phyloP scores from a whole-genome alignment of 2,888 invertebrate species.

The Scaptomyza tumidula region DNA sequence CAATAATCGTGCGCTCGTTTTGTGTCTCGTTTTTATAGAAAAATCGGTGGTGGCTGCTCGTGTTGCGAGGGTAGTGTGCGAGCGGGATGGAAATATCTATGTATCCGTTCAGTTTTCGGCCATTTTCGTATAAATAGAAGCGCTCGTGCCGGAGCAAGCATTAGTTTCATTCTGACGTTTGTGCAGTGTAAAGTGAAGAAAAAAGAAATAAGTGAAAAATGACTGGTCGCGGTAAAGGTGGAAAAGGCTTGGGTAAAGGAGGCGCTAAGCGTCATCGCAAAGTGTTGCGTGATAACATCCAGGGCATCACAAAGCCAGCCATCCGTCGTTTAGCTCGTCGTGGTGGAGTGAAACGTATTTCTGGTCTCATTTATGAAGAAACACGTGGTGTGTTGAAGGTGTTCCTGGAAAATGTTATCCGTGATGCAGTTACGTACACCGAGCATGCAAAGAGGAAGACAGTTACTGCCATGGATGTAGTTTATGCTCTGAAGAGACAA shows the following conservation, averaged over 20 bases:
- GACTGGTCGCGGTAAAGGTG: slow-evolving; percentile 88
- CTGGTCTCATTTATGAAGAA: slow-evolving; percentile 91
- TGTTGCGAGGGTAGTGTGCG: background rate
- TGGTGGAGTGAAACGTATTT: slow-evolving; percentile 89
- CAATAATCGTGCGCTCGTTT: slow-evolving; percentile 84
- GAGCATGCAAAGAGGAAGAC: no score
- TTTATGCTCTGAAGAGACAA: no score
- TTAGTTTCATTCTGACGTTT: no score
- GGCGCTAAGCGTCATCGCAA: slow-evolving; percentile 93
- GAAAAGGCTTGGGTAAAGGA: slow-evolving; percentile 91
- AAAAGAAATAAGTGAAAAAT: no score
- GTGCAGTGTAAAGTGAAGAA: no score
- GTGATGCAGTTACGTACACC: slow-evolving; percentile 90
- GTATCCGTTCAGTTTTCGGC: background rate
- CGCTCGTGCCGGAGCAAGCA: slow-evolving; percentile 68
- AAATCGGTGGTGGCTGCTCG: slow-evolving; percentile 1
- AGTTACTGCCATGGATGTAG: no score
- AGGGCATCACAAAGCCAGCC: slow-evolving; percentile 91
- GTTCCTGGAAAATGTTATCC: slow-evolving; percentile 89
- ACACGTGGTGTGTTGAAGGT: slow-evolving; percentile 90
- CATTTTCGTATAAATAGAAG: background rate
- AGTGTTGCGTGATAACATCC: slow-evolving; percentile 91
- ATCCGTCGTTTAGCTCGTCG: slow-evolving; percentile 90
- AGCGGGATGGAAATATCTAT: background rate
- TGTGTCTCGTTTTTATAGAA: slow-evolving; percentile 2